Evolutionary conservation across 2,113 vertebrate species (phyloP), one percentile per base, ranked within the genome.

Genomic region (Plectropomus leopardus): DNA sequence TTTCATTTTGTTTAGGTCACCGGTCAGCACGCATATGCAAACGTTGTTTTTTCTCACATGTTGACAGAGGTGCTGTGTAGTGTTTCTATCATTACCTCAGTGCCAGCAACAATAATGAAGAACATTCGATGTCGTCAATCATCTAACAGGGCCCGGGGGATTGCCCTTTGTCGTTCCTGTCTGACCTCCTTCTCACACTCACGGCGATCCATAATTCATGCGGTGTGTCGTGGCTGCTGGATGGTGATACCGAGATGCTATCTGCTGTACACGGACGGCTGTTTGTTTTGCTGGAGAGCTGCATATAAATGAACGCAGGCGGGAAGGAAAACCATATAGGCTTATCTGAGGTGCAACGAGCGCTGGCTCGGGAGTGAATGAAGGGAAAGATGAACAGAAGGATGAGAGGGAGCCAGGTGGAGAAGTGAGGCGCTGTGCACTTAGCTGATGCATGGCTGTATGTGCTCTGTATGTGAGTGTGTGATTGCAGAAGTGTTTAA

Each of bases 161-260:
- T 23, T 55, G 84, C 57, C 85, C 83, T 89, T 80, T 85, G 71
- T 69, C 48, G 45, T 44, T 77, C 61, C 54, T 19, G 45, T 63
- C 61, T 81, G 86, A 90, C 84, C 87, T 73, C 77, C 61, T 65
- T 61, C 67, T 57, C 72, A 23, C 63, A 47, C 59, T 64, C 58
- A 44, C 77, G 70, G 66, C 59, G 13, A 87, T 94, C 76, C 86
- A 93, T 93, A 91, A 93, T 92, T 91, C 92, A 94, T 90, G 76
- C 21, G 45, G 15, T 54, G 72, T 81, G 78, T 80, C 42, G 79
- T 70, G 66, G 82, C 82, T 80, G 81, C 71, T 60, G 82, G 81
- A 72, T 78, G 72, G 61, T 51, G 88, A 88, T 90, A 78, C 84
- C 8, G 66, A 81, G 90, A 90, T 88, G 75, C 70, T 70, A 88